Evolutionary conservation across 2,888 invertebrate genomes (phyloP), one percentile per base, ranked within the genome.

Genomic region (Morinoia aosen): DNA sequence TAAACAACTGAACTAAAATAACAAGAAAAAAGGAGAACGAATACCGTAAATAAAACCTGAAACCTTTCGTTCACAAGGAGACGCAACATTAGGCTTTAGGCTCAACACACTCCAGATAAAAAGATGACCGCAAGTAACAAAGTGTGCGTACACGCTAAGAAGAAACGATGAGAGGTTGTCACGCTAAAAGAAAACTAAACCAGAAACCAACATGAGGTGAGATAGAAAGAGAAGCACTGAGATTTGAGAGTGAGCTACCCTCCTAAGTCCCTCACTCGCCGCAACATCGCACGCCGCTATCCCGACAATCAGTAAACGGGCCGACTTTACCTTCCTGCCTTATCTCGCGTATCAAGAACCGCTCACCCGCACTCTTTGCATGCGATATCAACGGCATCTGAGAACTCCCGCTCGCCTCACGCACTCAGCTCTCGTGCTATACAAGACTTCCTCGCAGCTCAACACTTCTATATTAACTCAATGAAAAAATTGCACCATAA

Each of bases 251-350:
- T 40, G 14, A 39, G 39, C 93, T 33, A 19, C 39, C 57, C 19
- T 93, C 93, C 19, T 33, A 76, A 76, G 76, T 57, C 93, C 93
- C 93, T 93, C 93, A 93, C 57, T 90, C 93, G 57, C 8, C 93
- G 25, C 56, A 39, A 93, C 93, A 56, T 93, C 93, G 58, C 93
- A 39, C 33, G 93, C 90, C 58, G 93, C 56, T 93, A 93, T 93
- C 93, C 93, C n/a, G 93, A 90, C 93, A 93, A 93, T 93, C 93
- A 93, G 93, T 93, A 93, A 93, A 93, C 93, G 56, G n/a, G 57
- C 93, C 57, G 57, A 93, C 93, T 93, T 93, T 93, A 93, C 93
- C 57, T 93, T 93, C 57, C 93, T 93, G 93, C 93, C 57, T 57
- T 93, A 93, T 93, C 93, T 16, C n/a, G 57, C 56, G 93, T 57